Evolutionary conservation across 2,113 vertebrate species (phyloP).

Genomic region (Mirza zaza): DNA sequence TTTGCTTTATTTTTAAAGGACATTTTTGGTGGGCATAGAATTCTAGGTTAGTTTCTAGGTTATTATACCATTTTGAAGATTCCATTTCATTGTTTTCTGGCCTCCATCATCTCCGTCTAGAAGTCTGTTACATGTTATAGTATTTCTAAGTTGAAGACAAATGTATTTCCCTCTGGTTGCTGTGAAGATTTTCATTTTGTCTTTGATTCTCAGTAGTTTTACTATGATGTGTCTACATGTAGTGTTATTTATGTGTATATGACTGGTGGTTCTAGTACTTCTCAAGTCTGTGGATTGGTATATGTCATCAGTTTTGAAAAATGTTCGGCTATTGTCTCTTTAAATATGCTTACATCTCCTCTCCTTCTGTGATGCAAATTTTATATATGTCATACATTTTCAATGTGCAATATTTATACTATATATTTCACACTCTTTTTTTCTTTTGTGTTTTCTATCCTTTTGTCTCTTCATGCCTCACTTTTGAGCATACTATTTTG

Average conservation of each 20-base stretch:
- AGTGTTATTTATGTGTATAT: background rate
- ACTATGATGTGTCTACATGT: background rate
- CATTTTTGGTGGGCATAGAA: background rate
- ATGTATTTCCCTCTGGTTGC: background rate
- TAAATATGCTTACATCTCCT: background rate
- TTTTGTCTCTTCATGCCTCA: background rate
- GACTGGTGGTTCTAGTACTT: background rate
- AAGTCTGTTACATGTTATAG: background rate
- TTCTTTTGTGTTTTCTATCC: background rate
- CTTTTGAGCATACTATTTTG: background rate
- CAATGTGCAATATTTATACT: background rate
- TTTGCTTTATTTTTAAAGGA: background rate
- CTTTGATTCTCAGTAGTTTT: background rate
- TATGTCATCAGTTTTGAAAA: background rate
- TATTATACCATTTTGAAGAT: background rate
- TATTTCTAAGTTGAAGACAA: conserved; percentile 2
- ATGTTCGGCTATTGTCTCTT: background rate
- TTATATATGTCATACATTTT: background rate
- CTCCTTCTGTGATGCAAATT: background rate
- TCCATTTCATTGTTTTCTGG: background rate
- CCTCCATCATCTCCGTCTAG: background rate
- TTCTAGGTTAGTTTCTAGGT: background rate
- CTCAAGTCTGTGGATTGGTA: background rate
- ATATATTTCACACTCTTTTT: background rate
- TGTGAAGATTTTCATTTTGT: background rate